phyloP scores from a whole-genome alignment of 2,888 invertebrate species.

The Pollenia griseotomentosa region DNA sequence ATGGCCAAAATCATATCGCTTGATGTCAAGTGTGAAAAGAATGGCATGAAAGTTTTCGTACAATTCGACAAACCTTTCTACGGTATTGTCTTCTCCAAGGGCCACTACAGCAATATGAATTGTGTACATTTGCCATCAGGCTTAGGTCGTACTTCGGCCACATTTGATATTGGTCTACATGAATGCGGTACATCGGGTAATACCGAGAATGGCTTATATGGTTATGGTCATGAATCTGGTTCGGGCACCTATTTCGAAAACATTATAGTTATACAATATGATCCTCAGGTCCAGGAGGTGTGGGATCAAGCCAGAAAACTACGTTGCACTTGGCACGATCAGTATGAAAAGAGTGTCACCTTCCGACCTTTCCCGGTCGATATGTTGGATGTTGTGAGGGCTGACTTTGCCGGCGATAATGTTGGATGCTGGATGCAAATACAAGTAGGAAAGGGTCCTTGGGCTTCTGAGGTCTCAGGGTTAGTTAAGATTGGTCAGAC shows the following conservation, averaged over 20 bases:
- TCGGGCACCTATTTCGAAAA: constrained; percentile 97
- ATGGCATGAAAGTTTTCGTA: constrained; percentile 96
- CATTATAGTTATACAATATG: constrained; percentile 96
- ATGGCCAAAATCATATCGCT: constrained; percentile 97
- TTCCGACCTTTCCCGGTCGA: constrained; percentile 97
- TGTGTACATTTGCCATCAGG: constrained; percentile 96
- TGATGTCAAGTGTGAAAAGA: constrained; percentile 97
- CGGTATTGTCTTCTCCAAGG: constrained; percentile 97
- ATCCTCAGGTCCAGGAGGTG: constrained; percentile 96
- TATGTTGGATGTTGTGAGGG: constrained; percentile 96
- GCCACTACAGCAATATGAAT: constrained; percentile 96
- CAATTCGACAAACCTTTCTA: constrained; percentile 97
- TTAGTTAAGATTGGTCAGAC: constrained; percentile 97
- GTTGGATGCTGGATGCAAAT: constrained; percentile 99
- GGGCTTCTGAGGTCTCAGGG: constrained; percentile 97
- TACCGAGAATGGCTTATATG: constrained; percentile 94
- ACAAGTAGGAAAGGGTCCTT: constrained; percentile 96
- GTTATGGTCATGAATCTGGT: constrained; percentile 94
- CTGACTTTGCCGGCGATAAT: constrained; percentile 97
- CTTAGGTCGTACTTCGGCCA: constrained; percentile 92
- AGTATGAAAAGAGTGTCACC: constrained; percentile 97
- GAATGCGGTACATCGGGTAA: constrained; percentile 96
- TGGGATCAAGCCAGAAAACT: constrained; percentile 97
- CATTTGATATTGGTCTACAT: constrained; percentile 95
- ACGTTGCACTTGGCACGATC: constrained; percentile 97